Percentiles rank a stretch among this genome's conserved stretches.
Evolutionary conservation across 2,797 vertebrate species (phyloP).

Genomic region (Coreius guichenoti): DNA sequence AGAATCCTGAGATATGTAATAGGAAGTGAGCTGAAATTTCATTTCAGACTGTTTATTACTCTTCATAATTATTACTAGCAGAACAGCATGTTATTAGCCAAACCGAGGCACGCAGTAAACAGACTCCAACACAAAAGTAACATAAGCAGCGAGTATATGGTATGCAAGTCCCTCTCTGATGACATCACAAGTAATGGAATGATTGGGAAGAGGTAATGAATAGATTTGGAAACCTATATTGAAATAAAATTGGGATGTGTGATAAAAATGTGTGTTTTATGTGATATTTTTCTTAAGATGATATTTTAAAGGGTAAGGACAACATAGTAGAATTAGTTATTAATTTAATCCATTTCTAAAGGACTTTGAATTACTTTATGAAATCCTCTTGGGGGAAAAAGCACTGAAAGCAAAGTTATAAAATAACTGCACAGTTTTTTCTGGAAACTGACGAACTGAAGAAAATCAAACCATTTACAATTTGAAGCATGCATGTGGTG

Average conservation of each 20-base stretch:
- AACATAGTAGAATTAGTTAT: background rate
- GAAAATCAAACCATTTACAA: background rate
- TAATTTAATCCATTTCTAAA: background rate
- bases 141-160: constrained; percentile 33
- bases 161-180: constrained; percentile 46
- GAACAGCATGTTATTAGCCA: background rate
- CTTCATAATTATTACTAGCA: constrained; percentile 11
- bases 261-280: background rate
- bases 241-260: background rate
- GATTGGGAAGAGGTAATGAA: constrained; percentile 70
- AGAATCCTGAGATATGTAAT: background rate
- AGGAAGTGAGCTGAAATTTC: background rate
- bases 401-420: background rate
- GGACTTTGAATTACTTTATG: background rate
- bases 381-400: background rate
- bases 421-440: background rate
- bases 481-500: background rate
- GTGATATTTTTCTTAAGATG: background rate
- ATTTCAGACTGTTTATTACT: constrained; percentile 8
- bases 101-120: constrained; percentile 36
- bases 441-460: background rate
- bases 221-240: constrained; percentile 65
- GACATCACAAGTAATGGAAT: constrained; percentile 72
- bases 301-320: background rate
- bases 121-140: constrained; percentile 36